Percentiles rank a stretch among this genome's conserved stretches.
These are phyloP conservation scores for Solea senegalensis DNA, from an alignment of 2,113 vertebrate species.

Conservation along the genomic window DNA sequence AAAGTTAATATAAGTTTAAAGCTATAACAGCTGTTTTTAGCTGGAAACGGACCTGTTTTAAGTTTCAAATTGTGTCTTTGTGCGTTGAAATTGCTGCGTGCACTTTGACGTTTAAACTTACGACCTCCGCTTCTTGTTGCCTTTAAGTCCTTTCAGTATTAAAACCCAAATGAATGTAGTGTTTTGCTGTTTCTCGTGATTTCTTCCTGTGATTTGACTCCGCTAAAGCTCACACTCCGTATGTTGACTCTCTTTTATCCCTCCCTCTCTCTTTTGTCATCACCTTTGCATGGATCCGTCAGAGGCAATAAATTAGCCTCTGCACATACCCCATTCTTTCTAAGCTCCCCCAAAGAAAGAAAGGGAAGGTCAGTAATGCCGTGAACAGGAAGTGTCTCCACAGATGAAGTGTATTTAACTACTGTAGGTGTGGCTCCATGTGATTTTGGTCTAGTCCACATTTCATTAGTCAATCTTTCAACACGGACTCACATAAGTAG, in stretches of 20 bases:
- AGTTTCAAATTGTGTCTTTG: no score
- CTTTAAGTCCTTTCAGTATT: no score
- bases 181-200: neutral
- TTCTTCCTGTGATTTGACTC: neutral
- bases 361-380: constrained; percentile 82
- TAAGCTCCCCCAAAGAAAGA: constrained; percentile 82
- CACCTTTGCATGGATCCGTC: constrained; percentile 62
- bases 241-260: constrained; percentile 46
- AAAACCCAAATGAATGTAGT: neutral
- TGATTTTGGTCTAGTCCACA: constrained; percentile 1
- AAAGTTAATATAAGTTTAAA: no score
- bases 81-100: no score
- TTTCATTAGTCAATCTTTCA: constrained; percentile 19
- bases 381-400: neutral
- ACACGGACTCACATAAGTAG: neutral
- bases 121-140: no score
- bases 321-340: constrained; percentile 80
- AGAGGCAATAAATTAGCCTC: constrained; percentile 81
- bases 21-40: no score
- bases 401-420: neutral
- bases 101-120: no score
- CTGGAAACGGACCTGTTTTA: no score
- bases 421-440: constrained; percentile 13
- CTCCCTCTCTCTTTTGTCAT: constrained; percentile 50
- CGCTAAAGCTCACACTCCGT: constrained; percentile 14